Evolutionary conservation across 2,113 vertebrate species (phyloP).

Genomic region (Callochromis pleurospilus): DNA sequence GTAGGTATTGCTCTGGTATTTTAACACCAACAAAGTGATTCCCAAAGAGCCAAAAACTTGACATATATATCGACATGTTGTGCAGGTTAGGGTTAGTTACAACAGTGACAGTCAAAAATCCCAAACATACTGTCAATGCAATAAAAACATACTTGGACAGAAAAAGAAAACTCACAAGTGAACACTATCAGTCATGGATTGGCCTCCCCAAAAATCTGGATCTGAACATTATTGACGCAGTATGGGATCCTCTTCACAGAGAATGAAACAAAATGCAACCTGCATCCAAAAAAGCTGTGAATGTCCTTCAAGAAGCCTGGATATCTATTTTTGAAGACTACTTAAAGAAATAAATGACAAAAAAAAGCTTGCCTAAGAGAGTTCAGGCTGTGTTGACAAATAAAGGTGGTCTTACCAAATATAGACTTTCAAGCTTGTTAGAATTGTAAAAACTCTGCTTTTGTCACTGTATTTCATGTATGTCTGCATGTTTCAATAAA

Average conservation of each 20-base stretch:
- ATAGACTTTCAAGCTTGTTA: not conserved
- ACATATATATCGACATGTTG: not conserved
- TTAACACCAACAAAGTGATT: not conserved
- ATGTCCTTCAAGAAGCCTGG: not conserved
- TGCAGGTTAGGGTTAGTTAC: not conserved
- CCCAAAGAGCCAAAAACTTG: not conserved
- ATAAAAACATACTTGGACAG: not conserved
- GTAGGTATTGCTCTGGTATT: not conserved
- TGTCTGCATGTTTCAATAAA: not conserved
- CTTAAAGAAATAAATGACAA: not conserved
- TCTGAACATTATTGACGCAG: not conserved
- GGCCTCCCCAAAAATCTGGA: not conserved
- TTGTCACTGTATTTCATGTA: not conserved
- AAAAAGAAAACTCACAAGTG: not conserved
- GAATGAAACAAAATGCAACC: not conserved
- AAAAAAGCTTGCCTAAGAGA: not conserved
- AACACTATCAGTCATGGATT: not conserved
- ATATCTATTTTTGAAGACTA: not conserved
- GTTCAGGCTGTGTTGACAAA: not conserved
- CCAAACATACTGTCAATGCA: not conserved
- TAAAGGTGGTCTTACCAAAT: not conserved
- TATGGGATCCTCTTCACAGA: not conserved
- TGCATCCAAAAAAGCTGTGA: not conserved
- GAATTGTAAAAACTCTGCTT: not conserved
- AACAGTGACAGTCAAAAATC: not conserved